Evolutionary conservation across 2,888 invertebrate genomes (phyloP), one percentile per base, ranked within the genome.

Genomic region (Silvanus unidentatus): DNA sequence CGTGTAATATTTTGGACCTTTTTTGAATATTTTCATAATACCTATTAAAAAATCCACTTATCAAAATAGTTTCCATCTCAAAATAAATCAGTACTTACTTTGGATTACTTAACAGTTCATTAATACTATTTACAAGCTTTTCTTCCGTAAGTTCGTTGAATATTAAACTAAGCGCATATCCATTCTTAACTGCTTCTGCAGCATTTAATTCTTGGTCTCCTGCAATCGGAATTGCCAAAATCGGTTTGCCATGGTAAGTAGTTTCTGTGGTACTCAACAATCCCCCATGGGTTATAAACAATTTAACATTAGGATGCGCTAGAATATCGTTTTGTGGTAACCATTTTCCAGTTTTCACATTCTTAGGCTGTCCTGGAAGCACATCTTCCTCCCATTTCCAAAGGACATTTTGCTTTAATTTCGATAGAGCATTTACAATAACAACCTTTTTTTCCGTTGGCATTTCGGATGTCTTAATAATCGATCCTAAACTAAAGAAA

Each of bases 381-480:
- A 45, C 43, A 15, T 77, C 73, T 0, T 77, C 76, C 54, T 84
- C 82, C 80, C 81, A 85, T 69, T 85, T 85, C 83, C 82, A 83
- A 15, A 86, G 58, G 1, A 85, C 76, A 5, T 75, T 78, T 50
- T 82, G 79, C 48, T 82, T 80, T 0, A 84, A 57, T 48, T 72
- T 73, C 1, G 75, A 70, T 42, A 86, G 77, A 1, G 75, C 77
- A 44, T 77, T 76, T 6, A 79, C 64, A 22, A 86, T 74, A 1
- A 72, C 75, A 14, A 73, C 63, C 15, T 73, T 68, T 50, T 75
- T 78, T 1, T 76, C 73, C 0, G 62, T 53, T 0, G 78, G 75
- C 43, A 85, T 63, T 49, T 79, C 73, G 5, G 74, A 68, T 47
- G 77, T 77, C 44, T 74, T 71, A 0, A 80, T 69, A 52, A 78